A percentile compares a stretch with the other conserved stretches of the same genome.
phyloP scores from a whole-genome alignment of 2,797 vertebrate species.

The Scomberomorus guttatus region DNA sequence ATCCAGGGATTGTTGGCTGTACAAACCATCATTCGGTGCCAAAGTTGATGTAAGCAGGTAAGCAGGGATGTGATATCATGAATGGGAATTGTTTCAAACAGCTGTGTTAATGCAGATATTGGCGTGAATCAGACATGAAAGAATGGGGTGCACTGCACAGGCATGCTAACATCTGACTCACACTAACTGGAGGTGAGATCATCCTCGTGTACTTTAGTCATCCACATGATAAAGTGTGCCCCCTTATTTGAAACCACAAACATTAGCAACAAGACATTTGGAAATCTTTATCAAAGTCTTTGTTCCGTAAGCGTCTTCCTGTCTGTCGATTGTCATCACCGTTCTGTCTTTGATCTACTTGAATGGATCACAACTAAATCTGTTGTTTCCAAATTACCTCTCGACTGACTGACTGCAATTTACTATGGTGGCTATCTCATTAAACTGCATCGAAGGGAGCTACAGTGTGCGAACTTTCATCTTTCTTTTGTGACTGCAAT shows the following conservation, averaged over 20 bases:
- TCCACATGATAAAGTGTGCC: slow-evolving; percentile 22
- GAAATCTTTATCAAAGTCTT: slow-evolving; percentile 22
- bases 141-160: slow-evolving; percentile 55
- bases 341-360: not conserved
- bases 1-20: slow-evolving; percentile 52
- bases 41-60: slow-evolving; percentile 60
- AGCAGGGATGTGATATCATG: slow-evolving; percentile 58
- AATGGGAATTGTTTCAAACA: slow-evolving; percentile 53
- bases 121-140: slow-evolving; percentile 51
- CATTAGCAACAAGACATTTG: not conserved
- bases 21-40: slow-evolving; percentile 35
- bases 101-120: slow-evolving; percentile 47
- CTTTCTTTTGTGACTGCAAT: too few species aligned
- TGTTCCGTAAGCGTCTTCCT: not conserved
- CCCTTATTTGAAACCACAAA: slow-evolving; percentile 8
- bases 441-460: too few species aligned
- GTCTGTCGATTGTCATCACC: not conserved
- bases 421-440: too few species aligned
- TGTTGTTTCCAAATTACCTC: not conserved
- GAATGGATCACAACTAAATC: not conserved
- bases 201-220: slow-evolving; percentile 43
- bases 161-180: slow-evolving; percentile 56
- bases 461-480: too few species aligned
- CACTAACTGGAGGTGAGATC: slow-evolving; percentile 46
- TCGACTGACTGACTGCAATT: not conserved